A percentile compares a stretch with the other conserved stretches of the same genome.
These are phyloP conservation scores for Pediacus dermestoides DNA, from an alignment of 2,888 invertebrate genomes.

Conservation along the genomic window DNA sequence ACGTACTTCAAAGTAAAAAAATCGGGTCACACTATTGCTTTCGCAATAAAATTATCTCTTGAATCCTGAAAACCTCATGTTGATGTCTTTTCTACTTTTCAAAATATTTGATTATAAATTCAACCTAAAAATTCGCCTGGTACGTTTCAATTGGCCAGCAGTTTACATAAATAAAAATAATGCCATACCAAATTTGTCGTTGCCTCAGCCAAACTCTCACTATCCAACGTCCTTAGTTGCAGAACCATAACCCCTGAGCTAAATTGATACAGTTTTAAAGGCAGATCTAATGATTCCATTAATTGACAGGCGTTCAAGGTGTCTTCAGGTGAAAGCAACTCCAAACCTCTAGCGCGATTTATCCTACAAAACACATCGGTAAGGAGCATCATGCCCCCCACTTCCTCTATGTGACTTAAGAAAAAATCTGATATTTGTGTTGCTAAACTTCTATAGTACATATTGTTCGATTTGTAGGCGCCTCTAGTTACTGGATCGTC, in stretches of 20 bases:
- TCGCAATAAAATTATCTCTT: too few species aligned
- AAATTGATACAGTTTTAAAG: constrained; percentile 77
- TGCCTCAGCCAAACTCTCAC: constrained; percentile 65
- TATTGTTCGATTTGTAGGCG: constrained; percentile 77
- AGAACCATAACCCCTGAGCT: constrained; percentile 95
- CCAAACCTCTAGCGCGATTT: constrained; percentile 93
- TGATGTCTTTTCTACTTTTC: too few species aligned
- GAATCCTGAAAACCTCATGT: too few species aligned
- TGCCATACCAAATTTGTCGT: constrained; percentile 60
- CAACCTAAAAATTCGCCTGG: too few species aligned
- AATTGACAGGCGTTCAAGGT: constrained; percentile 82
- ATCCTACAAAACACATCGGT: constrained; percentile 96
- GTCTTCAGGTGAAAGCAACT: constrained; percentile 96
- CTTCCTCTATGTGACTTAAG: constrained; percentile 76
- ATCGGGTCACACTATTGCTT: too few species aligned
- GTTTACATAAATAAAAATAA: too few species aligned
- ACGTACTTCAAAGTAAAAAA: too few species aligned
- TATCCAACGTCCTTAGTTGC: constrained; percentile 74
- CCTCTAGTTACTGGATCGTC: constrained; percentile 97
- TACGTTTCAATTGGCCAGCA: too few species aligned
- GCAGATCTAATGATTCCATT: constrained; percentile 62
- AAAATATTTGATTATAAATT: too few species aligned
- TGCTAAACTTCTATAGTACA: constrained; percentile 81
- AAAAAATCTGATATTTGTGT: constrained; percentile 82
- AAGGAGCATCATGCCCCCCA: constrained; percentile 94